A percentile compares a stretch with the other conserved stretches of the same genome.
phyloP scores from a whole-genome alignment of 2,113 vertebrate genomes.

The Gulo gulo region DNA sequence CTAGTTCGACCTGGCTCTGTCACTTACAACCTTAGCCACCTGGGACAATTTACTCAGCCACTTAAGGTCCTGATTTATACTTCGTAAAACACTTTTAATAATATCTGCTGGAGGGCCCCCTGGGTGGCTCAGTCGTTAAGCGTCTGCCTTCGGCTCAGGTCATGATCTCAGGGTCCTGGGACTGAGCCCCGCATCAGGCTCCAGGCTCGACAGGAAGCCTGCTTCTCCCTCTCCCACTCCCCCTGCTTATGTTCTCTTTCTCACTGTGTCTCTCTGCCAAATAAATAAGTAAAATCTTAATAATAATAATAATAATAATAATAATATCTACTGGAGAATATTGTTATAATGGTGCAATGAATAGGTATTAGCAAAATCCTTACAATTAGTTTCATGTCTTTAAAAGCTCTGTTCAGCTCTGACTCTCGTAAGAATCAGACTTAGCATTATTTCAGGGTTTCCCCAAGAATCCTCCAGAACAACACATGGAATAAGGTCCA shows the following conservation, averaged over 20 bases:
- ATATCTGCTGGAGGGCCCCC: background rate
- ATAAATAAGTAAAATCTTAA: too few species aligned
- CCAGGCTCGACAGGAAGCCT: too few species aligned
- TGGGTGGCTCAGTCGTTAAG: too few species aligned
- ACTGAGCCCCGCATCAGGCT: too few species aligned
- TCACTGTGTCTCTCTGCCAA: too few species aligned
- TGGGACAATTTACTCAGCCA: background rate
- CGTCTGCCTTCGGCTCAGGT: too few species aligned
- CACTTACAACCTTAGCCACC: background rate
- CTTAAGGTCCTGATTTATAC: background rate
- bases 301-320: background rate
- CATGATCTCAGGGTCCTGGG: too few species aligned
- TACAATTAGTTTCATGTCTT: conserved; percentile 10
- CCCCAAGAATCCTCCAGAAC: background rate
- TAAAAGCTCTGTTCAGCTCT: background rate
- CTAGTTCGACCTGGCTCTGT: background rate
- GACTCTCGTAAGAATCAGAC: background rate
- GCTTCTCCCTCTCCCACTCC: too few species aligned
- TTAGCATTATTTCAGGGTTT: background rate
- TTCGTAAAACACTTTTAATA: background rate
- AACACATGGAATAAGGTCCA: background rate
- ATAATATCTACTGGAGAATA: background rate
- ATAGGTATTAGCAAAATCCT: background rate
- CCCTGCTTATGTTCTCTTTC: too few species aligned
- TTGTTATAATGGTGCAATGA: background rate